Base-by-base conservation (phyloP, 2,797 vertebrate species). In the Micrastur ruficollis region DNA sequence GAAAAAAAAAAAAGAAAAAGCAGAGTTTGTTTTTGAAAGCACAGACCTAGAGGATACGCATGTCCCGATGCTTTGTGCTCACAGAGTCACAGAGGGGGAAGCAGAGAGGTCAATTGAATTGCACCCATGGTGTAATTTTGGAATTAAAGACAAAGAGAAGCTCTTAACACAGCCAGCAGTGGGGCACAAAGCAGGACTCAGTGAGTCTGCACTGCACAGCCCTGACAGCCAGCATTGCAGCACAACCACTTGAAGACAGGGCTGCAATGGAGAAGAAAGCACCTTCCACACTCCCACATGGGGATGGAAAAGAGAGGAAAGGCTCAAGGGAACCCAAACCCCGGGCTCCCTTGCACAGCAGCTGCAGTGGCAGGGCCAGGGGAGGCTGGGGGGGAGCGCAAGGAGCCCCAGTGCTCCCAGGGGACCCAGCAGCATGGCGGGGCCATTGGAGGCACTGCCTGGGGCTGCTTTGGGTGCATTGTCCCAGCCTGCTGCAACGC, bases 301-400 rank as follows among this genome's bases (percentile, higher is more conserved):
- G n/a, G 16, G 9, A 46, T 31, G 42, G 36, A 65, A 65, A 75
- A 52, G 19, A 67, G 52, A 84, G 29, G 23, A 58, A 55, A 67
- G 20, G 29, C 53, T 50, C 16, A 11, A 81, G 18, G 12, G 53
- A 90, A 42, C 47, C 27, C 58, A 58, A 14, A 25, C 12, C 49
- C 27, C 0, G 0, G 11, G 46, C 12, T 72, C 19, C 26, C 5
- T 10, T 7, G 27, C 50, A 12, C 0, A 1, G 27, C 42, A 81
- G 44, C 34, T 3, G 3, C 32, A 8, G 31, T 40, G 53, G 70
- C 55, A 56, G 61, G 32, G 42, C 36, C 34, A 20, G 36, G 16
- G n/a, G 25, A 27, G 3, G 71, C 5, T 18, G 11, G 16, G 29
- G 15, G 9, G 78, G 31, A 46, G 49, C 16, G 1, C 8, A 5